These are phyloP conservation scores for Macrostomum cliftonense DNA, from an alignment of 2,888 invertebrate genomes.

Conservation along the genomic window DNA sequence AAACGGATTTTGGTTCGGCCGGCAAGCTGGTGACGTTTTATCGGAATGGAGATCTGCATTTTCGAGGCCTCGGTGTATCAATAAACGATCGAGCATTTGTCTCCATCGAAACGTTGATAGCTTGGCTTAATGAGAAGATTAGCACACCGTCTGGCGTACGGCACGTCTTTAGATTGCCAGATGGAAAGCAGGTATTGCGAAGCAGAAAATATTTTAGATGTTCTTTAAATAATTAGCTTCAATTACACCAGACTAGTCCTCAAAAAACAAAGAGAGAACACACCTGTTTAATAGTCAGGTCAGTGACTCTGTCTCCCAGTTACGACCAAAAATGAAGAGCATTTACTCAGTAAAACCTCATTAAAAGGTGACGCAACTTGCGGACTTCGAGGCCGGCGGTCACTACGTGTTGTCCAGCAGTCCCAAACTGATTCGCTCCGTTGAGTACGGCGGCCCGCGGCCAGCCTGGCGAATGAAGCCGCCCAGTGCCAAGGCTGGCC, in stretches of 20 bases:
- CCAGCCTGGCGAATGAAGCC: conserved; percentile 18
- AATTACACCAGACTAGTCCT: too few relatives aligned
- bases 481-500: conserved; percentile 13
- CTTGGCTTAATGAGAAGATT: conserved; percentile 65
- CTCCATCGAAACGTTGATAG: conserved; percentile 62
- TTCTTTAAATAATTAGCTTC: too few relatives aligned
- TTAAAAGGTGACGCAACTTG: conserved; percentile 34
- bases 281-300: too few relatives aligned
- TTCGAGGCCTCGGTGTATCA: conserved; percentile 65
- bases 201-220: too few relatives aligned
- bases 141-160: conserved; percentile 69
- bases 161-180: conserved; percentile 67
- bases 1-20: too few relatives aligned
- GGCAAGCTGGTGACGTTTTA: conserved; percentile 57
- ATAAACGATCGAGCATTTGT: conserved; percentile 71
- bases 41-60: conserved; percentile 78
- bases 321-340: too few relatives aligned
- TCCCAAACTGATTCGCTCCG: conserved; percentile 43
- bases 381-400: conserved; percentile 48
- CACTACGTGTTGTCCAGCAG: conserved; percentile 79
- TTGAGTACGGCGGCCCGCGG: conserved; percentile 16
- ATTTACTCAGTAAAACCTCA: too few relatives aligned
- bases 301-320: too few relatives aligned
- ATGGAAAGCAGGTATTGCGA: conserved; percentile 71
- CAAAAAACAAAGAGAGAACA: too few relatives aligned